Conservation (phyloP, 2,888 invertebrate species). For the Ophion slaviceki region DNA sequence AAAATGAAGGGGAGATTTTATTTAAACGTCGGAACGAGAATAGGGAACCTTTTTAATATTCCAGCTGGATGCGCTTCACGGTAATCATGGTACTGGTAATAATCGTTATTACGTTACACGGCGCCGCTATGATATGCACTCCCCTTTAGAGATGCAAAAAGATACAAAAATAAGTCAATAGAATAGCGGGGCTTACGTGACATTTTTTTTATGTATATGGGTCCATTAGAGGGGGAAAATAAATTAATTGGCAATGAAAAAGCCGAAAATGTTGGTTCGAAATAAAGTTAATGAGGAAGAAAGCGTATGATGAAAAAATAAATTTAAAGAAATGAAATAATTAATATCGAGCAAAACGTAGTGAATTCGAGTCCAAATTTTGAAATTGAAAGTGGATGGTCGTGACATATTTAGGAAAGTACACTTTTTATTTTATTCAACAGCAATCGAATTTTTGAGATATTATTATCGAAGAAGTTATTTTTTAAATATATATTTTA, state of each 20-base stretch:
- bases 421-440: no score
- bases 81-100: constrained; percentile 47
- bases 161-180: not conserved
- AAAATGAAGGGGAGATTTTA: not conserved
- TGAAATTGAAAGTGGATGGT: no score
- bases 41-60: constrained; percentile 39
- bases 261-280: not conserved
- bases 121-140: constrained; percentile 9
- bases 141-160: constrained; percentile 2
- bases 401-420: no score
- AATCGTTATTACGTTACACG: constrained; percentile 60
- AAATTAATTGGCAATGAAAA: not conserved
- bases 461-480: no score
- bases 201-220: constrained; percentile 3
- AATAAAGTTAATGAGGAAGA: no score
- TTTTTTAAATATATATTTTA: no score
- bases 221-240: not conserved
- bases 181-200: not conserved
- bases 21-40: constrained; percentile 16
- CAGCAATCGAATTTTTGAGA: no score
- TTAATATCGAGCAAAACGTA: no score
- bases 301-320: no score
- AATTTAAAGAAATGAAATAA: no score
- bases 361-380: no score
- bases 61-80: constrained; percentile 13